phyloP scores from a whole-genome alignment of 37 sponge, comb jelly and placozoan genomes.

The Chondrosia reniformis region DNA sequence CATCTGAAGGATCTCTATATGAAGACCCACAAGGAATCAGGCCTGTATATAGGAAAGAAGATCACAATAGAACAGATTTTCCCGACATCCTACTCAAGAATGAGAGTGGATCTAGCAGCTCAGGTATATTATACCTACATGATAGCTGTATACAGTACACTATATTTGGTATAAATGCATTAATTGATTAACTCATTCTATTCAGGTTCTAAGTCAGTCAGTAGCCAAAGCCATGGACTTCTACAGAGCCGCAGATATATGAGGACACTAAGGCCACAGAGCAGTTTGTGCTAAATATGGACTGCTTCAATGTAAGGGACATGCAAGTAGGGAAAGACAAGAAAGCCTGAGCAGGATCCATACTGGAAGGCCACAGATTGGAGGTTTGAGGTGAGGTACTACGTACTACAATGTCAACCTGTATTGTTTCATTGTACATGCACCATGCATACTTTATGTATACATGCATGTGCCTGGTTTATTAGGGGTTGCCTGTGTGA shows the following conservation, averaged over 20 bases:
- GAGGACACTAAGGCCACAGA: conserved; percentile 27
- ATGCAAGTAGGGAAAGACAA: neutral
- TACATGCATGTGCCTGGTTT: no score
- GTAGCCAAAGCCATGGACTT: conserved; percentile 36
- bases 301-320: conserved; percentile 27
- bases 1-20: neutral
- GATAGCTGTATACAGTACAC: neutral
- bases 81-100: conserved; percentile 6
- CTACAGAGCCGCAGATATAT: neutral
- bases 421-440: neutral
- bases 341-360: conserved; percentile 3
- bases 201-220: conserved; percentile 43
- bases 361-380: conserved; percentile 11
- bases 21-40: neutral
- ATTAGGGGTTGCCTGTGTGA: no score
- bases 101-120: conserved; percentile 16
- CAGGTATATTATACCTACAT: conserved; percentile 4
- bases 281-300: conserved; percentile 17
- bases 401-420: no score
- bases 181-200: neutral
- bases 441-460: no score
- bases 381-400: conserved; percentile 20
- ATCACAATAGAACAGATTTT: neutral
- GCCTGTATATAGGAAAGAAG: conserved; percentile 20
- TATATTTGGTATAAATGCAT: neutral